Percentiles rank a stretch among this genome's conserved stretches.
Evolutionary conservation across 2,113 vertebrate genomes (phyloP).

Genomic region (Sebastes fasciatus): DNA sequence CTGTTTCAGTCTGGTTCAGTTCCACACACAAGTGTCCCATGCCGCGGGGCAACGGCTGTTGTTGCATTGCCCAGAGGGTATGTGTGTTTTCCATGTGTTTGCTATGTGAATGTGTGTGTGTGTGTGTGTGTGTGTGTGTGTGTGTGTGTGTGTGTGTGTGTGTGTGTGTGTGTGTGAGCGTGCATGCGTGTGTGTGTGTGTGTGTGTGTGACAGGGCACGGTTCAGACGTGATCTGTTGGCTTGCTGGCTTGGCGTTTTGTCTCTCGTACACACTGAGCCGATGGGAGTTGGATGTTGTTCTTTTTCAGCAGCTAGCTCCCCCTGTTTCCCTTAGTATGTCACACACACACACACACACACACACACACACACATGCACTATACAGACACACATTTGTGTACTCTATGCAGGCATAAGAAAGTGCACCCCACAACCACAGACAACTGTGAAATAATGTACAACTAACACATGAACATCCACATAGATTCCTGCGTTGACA

Average conservation of each 20-base stretch:
- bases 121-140: constrained; percentile 20
- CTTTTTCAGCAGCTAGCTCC: constrained; percentile 33
- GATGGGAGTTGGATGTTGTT: constrained; percentile 47
- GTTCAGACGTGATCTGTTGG: constrained; percentile 51
- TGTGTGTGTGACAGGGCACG: constrained; percentile 34
- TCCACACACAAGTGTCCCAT: constrained; percentile 47
- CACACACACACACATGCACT: neutral
- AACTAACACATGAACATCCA: constrained; percentile 12
- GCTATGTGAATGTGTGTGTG: constrained; percentile 11
- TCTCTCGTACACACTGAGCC: constrained; percentile 42
- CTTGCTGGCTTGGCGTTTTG: constrained; percentile 55
- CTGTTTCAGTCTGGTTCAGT: constrained; percentile 58
- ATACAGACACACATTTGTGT: neutral
- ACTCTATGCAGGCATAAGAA: constrained; percentile 1
- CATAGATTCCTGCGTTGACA: constrained; percentile 28
- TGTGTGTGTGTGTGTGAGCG: constrained; percentile 11
- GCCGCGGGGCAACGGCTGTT: constrained; percentile 63
- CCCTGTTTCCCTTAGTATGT: neutral
- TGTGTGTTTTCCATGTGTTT: constrained; percentile 33
- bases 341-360: neutral
- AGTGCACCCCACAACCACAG: neutral
- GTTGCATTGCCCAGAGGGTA: constrained; percentile 58
- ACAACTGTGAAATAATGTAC: neutral
- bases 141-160: constrained; percentile 5
- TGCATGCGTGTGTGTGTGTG: neutral